Conservation (phyloP, 2,888 invertebrate genomes). For the Caenorhabditis afra region DNA sequence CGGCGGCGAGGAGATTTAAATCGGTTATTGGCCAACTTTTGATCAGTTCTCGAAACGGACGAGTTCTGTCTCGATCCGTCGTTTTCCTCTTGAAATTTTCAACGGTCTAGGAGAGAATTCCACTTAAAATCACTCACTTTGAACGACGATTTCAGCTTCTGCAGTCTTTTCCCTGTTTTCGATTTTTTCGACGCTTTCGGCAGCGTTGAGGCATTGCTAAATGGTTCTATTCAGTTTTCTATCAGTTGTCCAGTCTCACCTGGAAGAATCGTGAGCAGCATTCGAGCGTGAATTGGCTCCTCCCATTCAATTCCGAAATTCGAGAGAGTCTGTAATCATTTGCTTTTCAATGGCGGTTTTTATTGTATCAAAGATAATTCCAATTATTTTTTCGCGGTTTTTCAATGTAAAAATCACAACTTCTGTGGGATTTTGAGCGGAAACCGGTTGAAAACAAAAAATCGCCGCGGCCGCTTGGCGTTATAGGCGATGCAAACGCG, state of each 20-base stretch:
- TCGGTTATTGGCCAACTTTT: constrained; percentile 62
- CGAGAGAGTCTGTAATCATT: neutral
- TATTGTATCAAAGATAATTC: no score
- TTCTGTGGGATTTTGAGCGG: neutral
- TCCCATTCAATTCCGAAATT: constrained; percentile 7
- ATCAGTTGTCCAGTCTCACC: neutral
- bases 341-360: no score
- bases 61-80: constrained; percentile 25
- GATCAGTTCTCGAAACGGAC: constrained; percentile 61
- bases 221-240: neutral
- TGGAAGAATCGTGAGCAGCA: neutral
- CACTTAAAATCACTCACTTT: constrained; percentile 38
- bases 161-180: constrained; percentile 5
- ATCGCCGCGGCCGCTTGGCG: neutral
- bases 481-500: constrained; percentile 37
- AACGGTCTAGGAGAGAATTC: neutral
- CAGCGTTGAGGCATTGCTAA: constrained; percentile 3
- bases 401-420: neutral
- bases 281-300: constrained; percentile 5
- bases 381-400: neutral
- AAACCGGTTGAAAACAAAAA: constrained; percentile 10
- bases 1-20: constrained; percentile 38
- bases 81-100: constrained; percentile 40
- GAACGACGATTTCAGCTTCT: constrained; percentile 50
- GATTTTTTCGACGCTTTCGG: constrained; percentile 11